These are phyloP conservation scores for Leptoclinus maculatus DNA, from an alignment of 2,797 vertebrate genomes.

Conservation along the genomic window DNA sequence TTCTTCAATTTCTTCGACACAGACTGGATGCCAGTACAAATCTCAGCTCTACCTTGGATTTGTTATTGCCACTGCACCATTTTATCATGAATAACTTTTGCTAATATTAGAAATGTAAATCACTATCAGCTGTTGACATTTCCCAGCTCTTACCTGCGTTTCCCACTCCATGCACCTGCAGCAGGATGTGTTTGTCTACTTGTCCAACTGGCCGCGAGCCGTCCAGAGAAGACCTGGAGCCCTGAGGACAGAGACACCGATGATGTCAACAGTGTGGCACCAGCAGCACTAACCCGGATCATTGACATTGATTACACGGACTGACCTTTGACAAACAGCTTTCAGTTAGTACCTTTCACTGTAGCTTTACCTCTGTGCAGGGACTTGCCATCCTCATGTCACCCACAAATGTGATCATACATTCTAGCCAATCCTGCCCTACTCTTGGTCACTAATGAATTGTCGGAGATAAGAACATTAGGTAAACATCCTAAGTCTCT, in stretches of 20 bases:
- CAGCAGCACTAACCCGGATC: not conserved
- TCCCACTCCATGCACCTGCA: slow-evolving; percentile 95
- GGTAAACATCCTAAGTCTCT: not conserved
- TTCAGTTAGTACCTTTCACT: not conserved
- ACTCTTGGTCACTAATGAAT: not conserved
- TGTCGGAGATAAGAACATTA: not conserved
- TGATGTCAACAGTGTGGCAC: not conserved
- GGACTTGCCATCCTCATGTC: not conserved
- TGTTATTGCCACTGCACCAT: not conserved
- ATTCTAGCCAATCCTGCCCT: not conserved
- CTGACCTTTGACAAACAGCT: not conserved
- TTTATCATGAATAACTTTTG: not conserved
- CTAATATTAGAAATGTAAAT: not conserved
- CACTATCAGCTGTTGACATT: not conserved
- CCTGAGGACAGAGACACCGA: slow-evolving; percentile 71
- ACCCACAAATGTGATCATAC: not conserved
- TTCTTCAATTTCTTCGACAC: not conserved
- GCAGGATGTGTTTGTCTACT: slow-evolving; percentile 96
- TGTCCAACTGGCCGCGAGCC: slow-evolving; percentile 93
- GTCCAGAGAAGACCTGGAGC: slow-evolving; percentile 90
- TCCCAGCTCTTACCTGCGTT: slow-evolving; percentile 86
- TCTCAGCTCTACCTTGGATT: not conserved
- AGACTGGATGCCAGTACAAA: not conserved
- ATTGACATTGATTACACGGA: not conserved
- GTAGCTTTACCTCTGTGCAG: not conserved